Percentiles rank a stretch among this genome's conserved stretches.
These are phyloP conservation scores for Rhamnusium bicolor DNA, from an alignment of 2,888 invertebrate species.

Conservation along the genomic window DNA sequence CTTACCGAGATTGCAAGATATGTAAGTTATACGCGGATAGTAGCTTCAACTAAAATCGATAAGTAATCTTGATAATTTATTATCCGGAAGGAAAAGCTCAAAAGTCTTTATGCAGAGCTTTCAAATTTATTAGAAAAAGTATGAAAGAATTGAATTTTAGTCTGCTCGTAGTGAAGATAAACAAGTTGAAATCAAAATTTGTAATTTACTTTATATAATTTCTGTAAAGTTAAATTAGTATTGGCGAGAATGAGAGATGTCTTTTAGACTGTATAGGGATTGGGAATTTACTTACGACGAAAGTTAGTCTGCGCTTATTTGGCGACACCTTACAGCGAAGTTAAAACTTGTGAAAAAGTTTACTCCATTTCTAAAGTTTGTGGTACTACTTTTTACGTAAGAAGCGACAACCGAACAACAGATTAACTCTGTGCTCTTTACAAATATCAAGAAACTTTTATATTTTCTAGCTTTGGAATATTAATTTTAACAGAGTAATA, in stretches of 20 bases:
- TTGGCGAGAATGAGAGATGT: slow-evolving; percentile 40
- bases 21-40: neutral
- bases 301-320: slow-evolving; percentile 41
- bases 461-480: slow-evolving; percentile 9
- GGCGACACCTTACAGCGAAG: slow-evolving; percentile 33
- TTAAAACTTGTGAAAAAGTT: slow-evolving; percentile 32
- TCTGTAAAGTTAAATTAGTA: slow-evolving; percentile 46
- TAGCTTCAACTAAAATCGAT: neutral
- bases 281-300: slow-evolving; percentile 42
- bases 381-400: slow-evolving; percentile 33
- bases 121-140: neutral
- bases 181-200: slow-evolving; percentile 40
- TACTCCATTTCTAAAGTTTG: slow-evolving; percentile 35
- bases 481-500: neutral
- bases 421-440: slow-evolving; percentile 10
- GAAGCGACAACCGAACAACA: slow-evolving; percentile 3
- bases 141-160: slow-evolving; percentile 8
- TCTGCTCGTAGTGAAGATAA: slow-evolving; percentile 22
- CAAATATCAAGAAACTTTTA: slow-evolving; percentile 19
- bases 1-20: neutral
- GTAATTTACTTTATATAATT: slow-evolving; percentile 23
- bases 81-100: neutral
- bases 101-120: neutral
- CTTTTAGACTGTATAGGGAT: slow-evolving; percentile 42
- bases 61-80: neutral